Evolutionary conservation across 2,888 invertebrate species (phyloP), one percentile per base, ranked within the genome.

Genomic region (Acronicta psi): DNA sequence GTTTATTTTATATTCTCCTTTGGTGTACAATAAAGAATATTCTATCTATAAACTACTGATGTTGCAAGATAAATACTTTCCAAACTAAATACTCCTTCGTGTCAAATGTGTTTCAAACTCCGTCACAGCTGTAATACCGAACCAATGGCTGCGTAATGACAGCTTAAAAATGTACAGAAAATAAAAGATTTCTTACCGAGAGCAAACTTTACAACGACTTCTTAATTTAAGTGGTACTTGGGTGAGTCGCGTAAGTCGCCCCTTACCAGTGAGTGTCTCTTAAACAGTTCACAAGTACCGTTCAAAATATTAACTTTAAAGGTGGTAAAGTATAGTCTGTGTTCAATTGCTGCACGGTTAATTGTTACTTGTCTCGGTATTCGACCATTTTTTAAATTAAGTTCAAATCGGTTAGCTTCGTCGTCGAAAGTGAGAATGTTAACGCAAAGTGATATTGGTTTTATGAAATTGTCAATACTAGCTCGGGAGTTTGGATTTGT

Each of bases 181-280:
- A 60, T 65, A 64, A 72, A 74, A 77, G 73, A 73, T 73, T 79
- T 67, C 67, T 70, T 74, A 61, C 69, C 54, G 37, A 66, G 62
- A 60, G 64, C 50, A 63, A 79, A 79, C 51, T 81, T 77, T 67
- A 75, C 72, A 75, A 77, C 73, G 74, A 79, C 63, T 73, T 75
- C 75, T 81, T 81, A 82, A 83, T 81, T 81, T 81, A 81, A 85
- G 85, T 79, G 79, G 69, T 74, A 61, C 76, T 79, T 60, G 43
- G 44, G 23, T 49, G 65, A 74, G 64, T 69, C 68, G 66, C 77
- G 69, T 69, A 73, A 75, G 75, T 58, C 67, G 73, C 62, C 73
- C 54, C 77, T 81, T 61, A 58, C 54, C 56, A 43, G 36, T 45
- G 64, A 77, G 79, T 73, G 65, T 76, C 77, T 73, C 74, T 79